phyloP scores from a whole-genome alignment of 2,797 vertebrate genomes.

The Coendou prehensilis region DNA sequence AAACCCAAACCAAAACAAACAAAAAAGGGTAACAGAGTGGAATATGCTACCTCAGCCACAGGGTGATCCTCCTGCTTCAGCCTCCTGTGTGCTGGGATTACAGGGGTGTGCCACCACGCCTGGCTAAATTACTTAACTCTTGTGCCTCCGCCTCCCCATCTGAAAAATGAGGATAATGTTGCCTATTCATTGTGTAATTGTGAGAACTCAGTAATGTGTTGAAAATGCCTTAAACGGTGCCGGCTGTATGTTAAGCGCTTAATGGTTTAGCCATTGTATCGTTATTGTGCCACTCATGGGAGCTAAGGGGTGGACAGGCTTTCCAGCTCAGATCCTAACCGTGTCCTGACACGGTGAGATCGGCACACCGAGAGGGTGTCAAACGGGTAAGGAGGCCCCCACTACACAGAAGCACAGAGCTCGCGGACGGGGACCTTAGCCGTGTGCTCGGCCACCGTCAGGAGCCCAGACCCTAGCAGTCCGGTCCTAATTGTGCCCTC shows the following conservation, averaged over 20 bases:
- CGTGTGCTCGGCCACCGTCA: not conserved
- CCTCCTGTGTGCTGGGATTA: not conserved
- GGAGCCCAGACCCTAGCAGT: not conserved
- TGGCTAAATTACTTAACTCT: not conserved
- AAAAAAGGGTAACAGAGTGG: not conserved
- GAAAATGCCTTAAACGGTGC: not conserved
- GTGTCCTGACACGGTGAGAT: not conserved
- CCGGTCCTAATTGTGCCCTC: not conserved
- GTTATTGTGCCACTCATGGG: not conserved
- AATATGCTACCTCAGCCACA: not conserved
- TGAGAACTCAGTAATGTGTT: not conserved
- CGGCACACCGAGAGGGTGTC: not conserved
- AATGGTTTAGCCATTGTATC: not conserved
- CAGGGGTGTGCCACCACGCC: not conserved
- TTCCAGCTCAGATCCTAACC: conserved; percentile 16
- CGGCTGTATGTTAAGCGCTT: not conserved
- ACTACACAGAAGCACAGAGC: not conserved
- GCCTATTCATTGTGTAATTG: not conserved
- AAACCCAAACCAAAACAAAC: not conserved
- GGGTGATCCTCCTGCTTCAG: not conserved
- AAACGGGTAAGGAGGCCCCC: no score
- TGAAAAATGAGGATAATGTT: not conserved
- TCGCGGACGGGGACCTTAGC: no score
- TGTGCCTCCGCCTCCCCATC: not conserved
- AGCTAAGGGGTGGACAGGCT: conserved; percentile 36